Percentiles rank a stretch among this genome's conserved stretches.
Evolutionary conservation across 2,888 invertebrate species (phyloP).

Genomic region (Pheosia tremula): DNA sequence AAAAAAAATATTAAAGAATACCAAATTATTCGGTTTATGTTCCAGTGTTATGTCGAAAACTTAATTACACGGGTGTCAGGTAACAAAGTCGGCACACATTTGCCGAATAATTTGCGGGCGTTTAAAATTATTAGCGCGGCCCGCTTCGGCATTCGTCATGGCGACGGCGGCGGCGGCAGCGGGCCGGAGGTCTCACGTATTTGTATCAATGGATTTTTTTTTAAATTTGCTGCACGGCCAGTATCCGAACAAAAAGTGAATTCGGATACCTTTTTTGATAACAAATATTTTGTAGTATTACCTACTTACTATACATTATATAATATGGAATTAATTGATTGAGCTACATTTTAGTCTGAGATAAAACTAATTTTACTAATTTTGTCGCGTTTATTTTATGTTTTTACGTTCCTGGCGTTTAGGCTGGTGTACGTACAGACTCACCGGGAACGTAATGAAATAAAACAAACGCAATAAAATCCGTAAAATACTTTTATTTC

Average conservation of each 20-base stretch:
- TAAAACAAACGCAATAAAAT: too few relatives aligned
- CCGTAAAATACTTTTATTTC: too few relatives aligned
- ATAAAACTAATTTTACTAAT: too few relatives aligned
- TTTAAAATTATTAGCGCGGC: conserved; percentile 65
- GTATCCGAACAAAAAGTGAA: conserved; percentile 12
- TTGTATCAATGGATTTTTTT: conserved; percentile 16
- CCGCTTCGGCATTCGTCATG: conserved; percentile 42
- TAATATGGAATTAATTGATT: too few relatives aligned
- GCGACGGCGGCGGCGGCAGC: conserved; percentile 4
- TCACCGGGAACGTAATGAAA: too few relatives aligned
- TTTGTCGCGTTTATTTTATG: too few relatives aligned
- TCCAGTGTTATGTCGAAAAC: conserved; percentile 7
- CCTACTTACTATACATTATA: too few relatives aligned
- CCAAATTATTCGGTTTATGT: conserved; percentile 5
- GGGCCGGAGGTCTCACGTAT: conserved; percentile 31
- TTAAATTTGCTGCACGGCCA: not conserved
- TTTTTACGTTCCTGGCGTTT: too few relatives aligned
- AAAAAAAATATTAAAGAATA: not conserved
- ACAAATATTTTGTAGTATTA: too few relatives aligned
- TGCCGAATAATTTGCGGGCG: conserved; percentile 70
- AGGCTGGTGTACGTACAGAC: too few relatives aligned
- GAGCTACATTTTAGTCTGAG: too few relatives aligned
- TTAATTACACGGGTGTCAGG: conserved; percentile 59
- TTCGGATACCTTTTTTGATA: not conserved
- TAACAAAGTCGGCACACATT: conserved; percentile 65